Evolutionary conservation across 2,113 vertebrate species (phyloP).

Genomic region (Perca schrenkii): DNA sequence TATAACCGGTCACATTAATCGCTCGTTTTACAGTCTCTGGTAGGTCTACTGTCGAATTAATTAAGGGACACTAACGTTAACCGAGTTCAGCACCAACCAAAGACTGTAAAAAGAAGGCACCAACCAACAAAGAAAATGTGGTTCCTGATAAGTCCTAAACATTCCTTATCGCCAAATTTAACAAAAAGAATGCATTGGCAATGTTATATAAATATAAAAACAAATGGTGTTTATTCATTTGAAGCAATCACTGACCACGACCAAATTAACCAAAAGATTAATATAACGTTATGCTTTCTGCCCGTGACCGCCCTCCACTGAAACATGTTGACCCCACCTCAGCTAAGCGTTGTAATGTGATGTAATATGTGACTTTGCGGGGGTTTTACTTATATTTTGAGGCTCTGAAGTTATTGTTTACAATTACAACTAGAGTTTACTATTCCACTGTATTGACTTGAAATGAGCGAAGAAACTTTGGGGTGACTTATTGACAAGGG

Average conservation of each 20-base stretch:
- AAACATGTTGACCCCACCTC: slow-evolving; percentile 35
- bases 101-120: not conserved
- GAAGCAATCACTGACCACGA: not conserved
- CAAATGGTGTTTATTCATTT: not conserved
- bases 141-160: slow-evolving; percentile 26
- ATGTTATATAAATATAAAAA: not conserved
- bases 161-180: not conserved
- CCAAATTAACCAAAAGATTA: not conserved
- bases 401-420: not conserved
- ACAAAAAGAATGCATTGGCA: not conserved
- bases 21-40: not conserved
- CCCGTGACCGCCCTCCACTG: not conserved
- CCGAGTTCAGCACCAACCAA: slow-evolving; percentile 46
- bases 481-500: not conserved
- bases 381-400: slow-evolving; percentile 9
- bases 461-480: not conserved
- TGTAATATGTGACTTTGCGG: not conserved
- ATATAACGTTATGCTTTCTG: slow-evolving; percentile 8
- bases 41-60: not conserved
- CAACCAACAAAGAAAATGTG: slow-evolving; percentile 72
- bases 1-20: fast-evolving
- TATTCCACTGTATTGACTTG: not conserved
- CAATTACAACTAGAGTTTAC: not conserved
- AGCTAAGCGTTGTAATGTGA: slow-evolving; percentile 14
- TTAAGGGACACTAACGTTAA: not conserved